Conservation (phyloP, 1,140 invertebrate genomes). For the Drosophila bifasciata region DNA sequence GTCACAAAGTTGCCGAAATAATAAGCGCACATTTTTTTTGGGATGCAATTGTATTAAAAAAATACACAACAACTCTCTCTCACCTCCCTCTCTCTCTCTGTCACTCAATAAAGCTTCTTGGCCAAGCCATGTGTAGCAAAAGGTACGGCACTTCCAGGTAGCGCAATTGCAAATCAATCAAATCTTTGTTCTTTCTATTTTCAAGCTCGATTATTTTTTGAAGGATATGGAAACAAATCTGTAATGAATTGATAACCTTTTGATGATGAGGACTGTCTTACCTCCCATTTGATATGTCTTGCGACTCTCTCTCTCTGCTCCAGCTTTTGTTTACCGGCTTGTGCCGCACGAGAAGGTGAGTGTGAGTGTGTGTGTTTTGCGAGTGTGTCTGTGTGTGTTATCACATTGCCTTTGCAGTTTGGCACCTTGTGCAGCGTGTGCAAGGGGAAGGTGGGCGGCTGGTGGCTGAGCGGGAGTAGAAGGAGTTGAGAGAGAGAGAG, state of each 20-base stretch:
- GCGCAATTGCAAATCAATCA: slow-evolving; percentile 19
- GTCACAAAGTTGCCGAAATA: slow-evolving; percentile 80
- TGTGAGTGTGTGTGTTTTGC: neutral
- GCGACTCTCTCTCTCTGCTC: slow-evolving; percentile 21
- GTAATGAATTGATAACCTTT: no score
- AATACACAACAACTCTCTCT: slow-evolving; percentile 37
- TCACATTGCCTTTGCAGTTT: slow-evolving; percentile 54
- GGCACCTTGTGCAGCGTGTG: slow-evolving; percentile 52
- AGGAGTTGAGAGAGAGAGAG: slow-evolving; percentile 15
- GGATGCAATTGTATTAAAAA: slow-evolving; percentile 72
- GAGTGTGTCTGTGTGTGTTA: slow-evolving; percentile 40
- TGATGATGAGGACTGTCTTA: no score
- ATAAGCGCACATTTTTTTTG: slow-evolving; percentile 76
- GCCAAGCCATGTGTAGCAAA: no score
- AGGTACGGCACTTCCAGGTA: no score
- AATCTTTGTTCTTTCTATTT: slow-evolving; percentile 49
- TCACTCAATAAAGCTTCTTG: slow-evolving; percentile 2
- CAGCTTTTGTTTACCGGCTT: slow-evolving; percentile 72
- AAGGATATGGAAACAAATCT: no score
- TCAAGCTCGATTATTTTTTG: no score
- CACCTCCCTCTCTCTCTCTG: slow-evolving; percentile 2
- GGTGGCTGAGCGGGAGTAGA: neutral
- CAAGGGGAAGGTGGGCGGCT: no score
- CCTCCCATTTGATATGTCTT: slow-evolving; percentile 11
- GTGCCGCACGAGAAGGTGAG: slow-evolving; percentile 20